Percentiles rank a stretch among this genome's conserved stretches.
phyloP scores from a whole-genome alignment of 2,113 vertebrate species.

The Phoenicopterus ruber region DNA sequence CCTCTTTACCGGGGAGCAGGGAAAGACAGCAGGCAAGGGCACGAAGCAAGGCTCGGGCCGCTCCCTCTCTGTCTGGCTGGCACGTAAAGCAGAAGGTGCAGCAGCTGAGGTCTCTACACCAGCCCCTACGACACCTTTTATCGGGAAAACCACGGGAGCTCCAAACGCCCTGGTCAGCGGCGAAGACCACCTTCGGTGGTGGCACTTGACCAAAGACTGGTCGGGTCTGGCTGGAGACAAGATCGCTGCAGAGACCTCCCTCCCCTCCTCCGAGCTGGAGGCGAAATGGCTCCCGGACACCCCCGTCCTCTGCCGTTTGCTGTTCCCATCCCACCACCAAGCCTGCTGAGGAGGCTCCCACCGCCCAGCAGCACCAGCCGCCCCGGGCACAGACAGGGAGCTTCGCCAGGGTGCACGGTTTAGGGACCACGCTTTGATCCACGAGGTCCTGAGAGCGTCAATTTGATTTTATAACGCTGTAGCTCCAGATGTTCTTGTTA shows the following conservation, averaged over 20 bases:
- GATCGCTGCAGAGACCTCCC: neutral
- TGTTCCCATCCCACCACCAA: neutral
- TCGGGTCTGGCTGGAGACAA: neutral
- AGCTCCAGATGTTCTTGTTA: neutral
- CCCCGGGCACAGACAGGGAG: neutral
- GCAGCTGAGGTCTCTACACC: neutral
- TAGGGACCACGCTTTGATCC: neutral
- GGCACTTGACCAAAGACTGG: neutral
- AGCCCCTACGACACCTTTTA: accelerated
- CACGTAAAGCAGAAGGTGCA: neutral
- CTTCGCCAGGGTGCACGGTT: accelerated
- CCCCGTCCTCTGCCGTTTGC: accelerated
- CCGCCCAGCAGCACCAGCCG: neutral
- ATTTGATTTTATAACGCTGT: accelerated
- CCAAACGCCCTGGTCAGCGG: neutral
- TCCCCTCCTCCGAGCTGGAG: too few relatives aligned
- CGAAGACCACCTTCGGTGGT: neutral
- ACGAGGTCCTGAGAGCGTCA: accelerated
- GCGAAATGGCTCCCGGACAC: accelerated
- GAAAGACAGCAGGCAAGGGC: too few relatives aligned
- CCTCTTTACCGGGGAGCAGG: neutral
- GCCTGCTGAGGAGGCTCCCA: neutral
- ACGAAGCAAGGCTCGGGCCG: accelerated
- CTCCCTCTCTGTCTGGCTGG: neutral
- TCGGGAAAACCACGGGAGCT: neutral